phyloP scores from a whole-genome alignment of 2,113 vertebrate species.

The Strigops habroptila region DNA sequence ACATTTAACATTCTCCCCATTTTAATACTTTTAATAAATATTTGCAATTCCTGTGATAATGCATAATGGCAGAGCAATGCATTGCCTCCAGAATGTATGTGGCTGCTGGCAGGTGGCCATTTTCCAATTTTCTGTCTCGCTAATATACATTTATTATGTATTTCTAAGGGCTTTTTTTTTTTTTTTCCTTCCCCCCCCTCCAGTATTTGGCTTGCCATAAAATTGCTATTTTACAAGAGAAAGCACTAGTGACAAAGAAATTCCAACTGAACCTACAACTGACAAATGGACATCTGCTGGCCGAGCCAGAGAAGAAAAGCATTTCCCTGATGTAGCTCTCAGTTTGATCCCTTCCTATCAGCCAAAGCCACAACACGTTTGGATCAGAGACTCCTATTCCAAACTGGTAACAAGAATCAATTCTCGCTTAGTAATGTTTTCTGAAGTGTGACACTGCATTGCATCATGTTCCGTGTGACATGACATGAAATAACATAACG shows the following conservation, averaged over 20 bases:
- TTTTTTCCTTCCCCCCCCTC: not conserved
- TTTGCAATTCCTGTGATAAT: slow-evolving; percentile 80
- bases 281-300: slow-evolving; percentile 47
- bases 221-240: slow-evolving; percentile 48
- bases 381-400: slow-evolving; percentile 1
- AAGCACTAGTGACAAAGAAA: not conserved
- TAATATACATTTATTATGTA: slow-evolving; percentile 76
- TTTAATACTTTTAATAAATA: slow-evolving; percentile 85
- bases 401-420: not conserved
- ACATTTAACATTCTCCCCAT: slow-evolving; percentile 80
- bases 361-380: not conserved
- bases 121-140: slow-evolving; percentile 79
- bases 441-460: slow-evolving; percentile 38
- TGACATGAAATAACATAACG: not conserved
- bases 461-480: not conserved
- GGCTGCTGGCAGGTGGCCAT: slow-evolving; percentile 76
- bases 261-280: slow-evolving; percentile 18
- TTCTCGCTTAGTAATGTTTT: slow-evolving; percentile 16
- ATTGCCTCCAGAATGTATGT: slow-evolving; percentile 77
- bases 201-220: slow-evolving; percentile 52
- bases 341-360: not conserved
- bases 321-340: not conserved
- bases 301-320: not conserved
- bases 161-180: slow-evolving; percentile 61
- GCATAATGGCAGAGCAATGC: slow-evolving; percentile 73